These are phyloP conservation scores for Chionis minor DNA, from an alignment of 2,113 vertebrate species.

Conservation along the genomic window DNA sequence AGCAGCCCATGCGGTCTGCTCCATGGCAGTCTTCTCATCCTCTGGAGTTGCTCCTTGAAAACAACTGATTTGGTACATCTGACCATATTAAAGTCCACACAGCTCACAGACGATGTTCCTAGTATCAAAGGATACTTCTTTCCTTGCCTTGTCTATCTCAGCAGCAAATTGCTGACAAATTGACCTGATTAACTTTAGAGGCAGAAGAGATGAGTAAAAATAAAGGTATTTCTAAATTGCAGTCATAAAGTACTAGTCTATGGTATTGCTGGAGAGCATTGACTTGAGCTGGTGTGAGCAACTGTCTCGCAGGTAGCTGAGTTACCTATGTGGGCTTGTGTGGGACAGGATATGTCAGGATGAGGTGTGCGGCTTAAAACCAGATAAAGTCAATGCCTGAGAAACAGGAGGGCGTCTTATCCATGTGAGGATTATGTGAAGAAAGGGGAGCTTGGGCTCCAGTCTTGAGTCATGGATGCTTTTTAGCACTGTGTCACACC, in stretches of 20 bases:
- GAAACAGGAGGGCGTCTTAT: neutral
- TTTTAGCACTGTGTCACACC: neutral
- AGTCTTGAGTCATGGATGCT: neutral
- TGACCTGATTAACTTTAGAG: neutral
- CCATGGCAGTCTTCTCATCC: neutral
- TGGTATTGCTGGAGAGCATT: neutral
- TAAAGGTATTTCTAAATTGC: neutral
- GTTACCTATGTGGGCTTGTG: fast-evolving
- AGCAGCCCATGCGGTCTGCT: neutral
- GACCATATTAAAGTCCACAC: neutral
- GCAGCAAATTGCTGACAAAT: neutral
- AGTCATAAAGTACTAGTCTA: neutral
- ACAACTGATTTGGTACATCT: neutral
- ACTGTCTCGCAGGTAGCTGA: neutral
- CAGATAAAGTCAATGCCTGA: neutral
- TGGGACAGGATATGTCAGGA: neutral
- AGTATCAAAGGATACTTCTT: neutral
- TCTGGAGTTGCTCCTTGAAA: neutral
- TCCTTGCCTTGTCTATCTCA: neutral
- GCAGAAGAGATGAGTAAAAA: neutral
- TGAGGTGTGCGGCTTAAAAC: neutral
- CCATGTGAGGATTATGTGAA: neutral
- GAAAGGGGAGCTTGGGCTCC: neutral
- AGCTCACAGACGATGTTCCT: neutral
- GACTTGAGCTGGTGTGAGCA: neutral